Base-by-base conservation (phyloP, 2,113 vertebrate species). In the Ceyx margarethae region DNA sequence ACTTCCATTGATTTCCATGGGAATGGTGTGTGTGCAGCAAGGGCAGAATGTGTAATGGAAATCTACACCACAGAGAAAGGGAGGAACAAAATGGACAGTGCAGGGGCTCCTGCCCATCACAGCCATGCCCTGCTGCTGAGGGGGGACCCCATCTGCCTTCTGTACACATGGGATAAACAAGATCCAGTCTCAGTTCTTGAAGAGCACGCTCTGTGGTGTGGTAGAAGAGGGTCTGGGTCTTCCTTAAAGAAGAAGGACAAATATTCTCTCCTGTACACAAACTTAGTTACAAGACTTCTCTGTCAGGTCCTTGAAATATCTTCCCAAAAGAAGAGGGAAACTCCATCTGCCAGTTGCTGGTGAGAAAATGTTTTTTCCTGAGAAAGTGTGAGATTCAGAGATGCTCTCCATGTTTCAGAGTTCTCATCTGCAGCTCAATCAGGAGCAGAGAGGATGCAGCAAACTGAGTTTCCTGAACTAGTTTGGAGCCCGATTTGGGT, bases 51-150 rank as follows among this genome's bases (percentile, higher is more conserved):
- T 78, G 65, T 91, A 92, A 96, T 71, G 54, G 76, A 87, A 94
- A 91, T 48, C 89, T 93, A 91, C 94, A 93, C 87, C 92, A 84
- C 91, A 93, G 89, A 91, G 73, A 62, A 75, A 93, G 68, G 50
- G 28, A 28, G 29, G 5, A 16, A 28, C 74, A 57, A 51, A 50
- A 65, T 26, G 10, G 25, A 31, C 19, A 79, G 75, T 22, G 13
- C 71, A 22, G 88, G 69, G 53, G 43, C 79, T 23, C 48, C 3
- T 43, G 31, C 21, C 75, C 57, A 43, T 35, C 43, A 66, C 35
- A 66, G n/a, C 65, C 84, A n/a, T 21, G 7, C 15, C 50, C 26
- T 6, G 2, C 26, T 43, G 10, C 56, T 48, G 19, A 33, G 37
- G 60, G n/a, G 9, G 5, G 51, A 74, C 35, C 23, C 17, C 22